These are phyloP conservation scores for Pantala flavescens DNA, from an alignment of 1,140 invertebrate species.

Conservation along the genomic window DNA sequence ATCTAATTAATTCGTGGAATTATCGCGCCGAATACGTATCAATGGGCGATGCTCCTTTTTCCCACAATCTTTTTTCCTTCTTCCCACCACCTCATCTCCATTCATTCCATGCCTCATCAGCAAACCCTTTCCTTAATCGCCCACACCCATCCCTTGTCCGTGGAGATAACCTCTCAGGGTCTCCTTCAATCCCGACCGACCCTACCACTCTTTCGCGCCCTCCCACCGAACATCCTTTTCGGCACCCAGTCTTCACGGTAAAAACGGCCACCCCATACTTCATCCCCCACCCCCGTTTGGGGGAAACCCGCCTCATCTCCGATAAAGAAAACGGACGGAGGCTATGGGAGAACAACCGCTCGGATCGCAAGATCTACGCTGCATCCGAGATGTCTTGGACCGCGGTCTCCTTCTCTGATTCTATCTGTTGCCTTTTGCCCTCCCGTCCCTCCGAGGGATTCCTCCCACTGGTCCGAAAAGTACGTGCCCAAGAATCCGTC, in stretches of 20 bases:
- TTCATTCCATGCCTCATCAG: slow-evolving; percentile 1
- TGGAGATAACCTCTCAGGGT: neutral
- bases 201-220: neutral
- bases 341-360: neutral
- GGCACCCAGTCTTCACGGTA: neutral
- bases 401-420: neutral
- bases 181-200: neutral
- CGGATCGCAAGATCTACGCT: neutral
- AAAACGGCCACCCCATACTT: neutral
- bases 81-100: neutral
- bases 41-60: too few species aligned
- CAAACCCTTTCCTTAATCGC: neutral
- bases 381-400: neutral
- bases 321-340: neutral
- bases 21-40: too few species aligned
- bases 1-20: too few species aligned
- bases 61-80: too few species aligned
- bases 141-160: neutral
- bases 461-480: too few species aligned
- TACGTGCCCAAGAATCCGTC: too few species aligned
- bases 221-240: neutral
- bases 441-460: neutral
- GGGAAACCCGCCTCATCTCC: neutral
- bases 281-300: neutral
- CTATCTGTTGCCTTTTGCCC: neutral